Evolutionary conservation across 1,140 invertebrate species (phyloP), one percentile per base, ranked within the genome.

Genomic region (Hypsibius dujardini): DNA sequence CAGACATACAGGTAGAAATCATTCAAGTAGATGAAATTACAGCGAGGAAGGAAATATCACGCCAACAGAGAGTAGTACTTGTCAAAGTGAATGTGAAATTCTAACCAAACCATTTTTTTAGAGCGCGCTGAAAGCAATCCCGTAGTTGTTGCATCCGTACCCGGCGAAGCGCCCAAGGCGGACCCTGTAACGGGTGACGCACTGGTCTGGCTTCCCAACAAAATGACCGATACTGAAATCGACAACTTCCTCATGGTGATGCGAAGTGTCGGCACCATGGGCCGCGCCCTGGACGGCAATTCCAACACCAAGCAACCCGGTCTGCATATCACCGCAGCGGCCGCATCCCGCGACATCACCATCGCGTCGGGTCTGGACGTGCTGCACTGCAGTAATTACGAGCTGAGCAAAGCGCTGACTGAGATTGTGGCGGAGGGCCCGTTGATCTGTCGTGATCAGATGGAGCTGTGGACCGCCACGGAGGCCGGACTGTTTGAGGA

Each of bases 401-500:
- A 95, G 78, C 84, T 98, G 77, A 87, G 91, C 71, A 85, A 87
- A 76, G 91, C 95, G 50, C 86, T 95, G 77, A 88, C 89, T 75
- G 93, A 90, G 70, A 84, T 99, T 76, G 94, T 98, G 76, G 95
- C 95, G 70, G 90, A 90, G 74, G 94, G 95, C 7, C 95, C 95
- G 1, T 90, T 98, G 74, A 84, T 99, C 47, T 98, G 94, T 83
- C 84, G 93, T 73, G 96, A 99, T 83, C 95, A 99, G 83, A 95
- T 99, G 90, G 96, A 99, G 83, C 95, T 98, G 81, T 99, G 95
- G 96, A 96, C 93, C 74, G 92, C 95, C 7, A 92, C 92, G 15
- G 95, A 99, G 80, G 94, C 95, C 40, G 98, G 95, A 82, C 85
- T 99, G 47, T 99, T 99, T 81, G 96, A 99, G 82, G 95, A 99